Conservation (phyloP, 2,888 invertebrate species). For the Tryphoninae sp. region DNA sequence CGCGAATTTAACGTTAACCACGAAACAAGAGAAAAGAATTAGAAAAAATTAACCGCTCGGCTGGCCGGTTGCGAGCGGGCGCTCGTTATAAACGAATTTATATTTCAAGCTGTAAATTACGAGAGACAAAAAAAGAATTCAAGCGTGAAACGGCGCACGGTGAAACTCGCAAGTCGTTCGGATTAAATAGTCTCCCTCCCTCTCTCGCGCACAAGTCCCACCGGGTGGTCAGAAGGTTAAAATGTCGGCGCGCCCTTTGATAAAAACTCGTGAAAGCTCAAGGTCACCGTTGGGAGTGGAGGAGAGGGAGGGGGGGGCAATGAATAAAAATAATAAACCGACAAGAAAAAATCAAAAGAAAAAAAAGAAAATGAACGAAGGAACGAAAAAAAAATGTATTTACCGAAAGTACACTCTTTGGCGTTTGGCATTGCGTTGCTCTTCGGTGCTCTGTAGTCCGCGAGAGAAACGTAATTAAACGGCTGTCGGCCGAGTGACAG, state of each 20-base stretch:
- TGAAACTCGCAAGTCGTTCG: not conserved
- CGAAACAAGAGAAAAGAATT: not conserved
- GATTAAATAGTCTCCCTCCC: not conserved
- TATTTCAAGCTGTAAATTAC: too few relatives aligned
- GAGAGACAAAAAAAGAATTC: too few relatives aligned
- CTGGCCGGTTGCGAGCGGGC: too few relatives aligned
- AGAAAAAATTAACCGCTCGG: not conserved
- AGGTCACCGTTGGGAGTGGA: not conserved
- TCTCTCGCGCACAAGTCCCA: not conserved
- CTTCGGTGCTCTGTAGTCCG: conserved; percentile 37
- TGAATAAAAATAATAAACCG: conserved; percentile 7
- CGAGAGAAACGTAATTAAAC: conserved; percentile 68
- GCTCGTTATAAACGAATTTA: too few relatives aligned
- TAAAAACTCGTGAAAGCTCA: conserved; percentile 16
- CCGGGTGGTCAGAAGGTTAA: conserved; percentile 1
- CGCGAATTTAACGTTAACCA: too few relatives aligned
- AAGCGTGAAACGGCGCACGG: not conserved
- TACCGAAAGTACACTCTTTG: not conserved
- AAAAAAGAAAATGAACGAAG: conserved; percentile 4
- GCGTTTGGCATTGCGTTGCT: conserved; percentile 35
- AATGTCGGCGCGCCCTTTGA: conserved; percentile 17
- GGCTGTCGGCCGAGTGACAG: conserved; percentile 65
- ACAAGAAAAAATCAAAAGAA: not conserved
- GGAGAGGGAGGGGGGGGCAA: not conserved
- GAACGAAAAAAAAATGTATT: conserved; percentile 36